These are phyloP conservation scores for Eolophus roseicapilla DNA, from an alignment of 2,113 vertebrate species.

Conservation along the genomic window DNA sequence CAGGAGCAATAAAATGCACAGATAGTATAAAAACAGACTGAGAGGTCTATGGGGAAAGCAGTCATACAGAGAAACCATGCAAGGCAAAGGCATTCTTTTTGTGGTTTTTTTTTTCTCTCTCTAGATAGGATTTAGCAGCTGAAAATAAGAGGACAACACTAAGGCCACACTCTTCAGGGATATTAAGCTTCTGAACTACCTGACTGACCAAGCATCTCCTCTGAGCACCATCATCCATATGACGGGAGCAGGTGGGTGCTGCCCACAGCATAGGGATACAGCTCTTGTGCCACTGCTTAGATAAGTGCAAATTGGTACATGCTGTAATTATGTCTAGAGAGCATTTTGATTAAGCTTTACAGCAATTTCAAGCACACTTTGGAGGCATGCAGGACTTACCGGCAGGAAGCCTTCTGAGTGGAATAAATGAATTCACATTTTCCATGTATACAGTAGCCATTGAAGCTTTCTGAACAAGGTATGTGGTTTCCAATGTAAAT, in stretches of 20 bases:
- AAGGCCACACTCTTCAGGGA: neutral
- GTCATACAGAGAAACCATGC: neutral
- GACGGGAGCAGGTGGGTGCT: neutral
- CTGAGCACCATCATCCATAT: neutral
- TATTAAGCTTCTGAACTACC: neutral
- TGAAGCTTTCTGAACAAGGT: slow-evolving; percentile 88
- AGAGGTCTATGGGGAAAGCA: neutral
- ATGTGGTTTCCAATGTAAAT: slow-evolving; percentile 87
- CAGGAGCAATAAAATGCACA: neutral
- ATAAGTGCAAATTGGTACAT: neutral
- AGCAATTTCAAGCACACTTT: neutral
- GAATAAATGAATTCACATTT: slow-evolving; percentile 92
- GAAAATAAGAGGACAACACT: neutral
- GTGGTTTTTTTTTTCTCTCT: neutral
- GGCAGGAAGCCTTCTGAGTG: slow-evolving; percentile 89
- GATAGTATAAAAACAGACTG: neutral
- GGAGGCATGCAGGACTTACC: slow-evolving; percentile 75
- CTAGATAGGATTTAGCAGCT: neutral
- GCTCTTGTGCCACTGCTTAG: neutral
- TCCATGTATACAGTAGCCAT: slow-evolving; percentile 90
- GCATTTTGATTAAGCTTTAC: neutral
- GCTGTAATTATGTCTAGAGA: neutral
- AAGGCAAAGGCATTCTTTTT: neutral
- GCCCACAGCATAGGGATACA: neutral
- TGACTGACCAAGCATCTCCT: rapidly evolving